phyloP scores from a whole-genome alignment of 2,113 vertebrate genomes.

The Syngnathus typhle region DNA sequence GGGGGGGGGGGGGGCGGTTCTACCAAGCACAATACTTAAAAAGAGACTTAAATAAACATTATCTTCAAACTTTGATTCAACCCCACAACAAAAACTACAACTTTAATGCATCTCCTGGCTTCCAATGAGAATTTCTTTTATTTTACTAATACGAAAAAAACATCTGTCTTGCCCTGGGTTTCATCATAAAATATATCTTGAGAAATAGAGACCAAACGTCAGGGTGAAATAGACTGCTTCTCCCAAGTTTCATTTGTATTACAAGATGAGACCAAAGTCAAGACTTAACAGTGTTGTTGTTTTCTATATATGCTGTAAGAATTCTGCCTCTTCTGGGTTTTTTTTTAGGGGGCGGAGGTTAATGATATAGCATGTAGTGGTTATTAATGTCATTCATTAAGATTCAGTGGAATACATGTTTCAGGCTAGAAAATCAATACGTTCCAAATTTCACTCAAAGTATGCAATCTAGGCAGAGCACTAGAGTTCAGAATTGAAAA shows the following conservation, averaged over 20 bases:
- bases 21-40: neutral
- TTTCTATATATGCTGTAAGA: neutral
- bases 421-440: neutral
- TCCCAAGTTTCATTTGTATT: slow-evolving; percentile 20
- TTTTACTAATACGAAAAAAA: slow-evolving; percentile 11
- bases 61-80: neutral
- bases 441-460: neutral
- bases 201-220: slow-evolving; percentile 17
- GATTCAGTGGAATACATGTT: neutral
- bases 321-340: neutral
- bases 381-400: neutral
- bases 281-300: neutral
- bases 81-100: neutral
- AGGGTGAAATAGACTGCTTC: slow-evolving; percentile 13
- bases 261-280: slow-evolving; percentile 11
- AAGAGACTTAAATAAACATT: neutral
- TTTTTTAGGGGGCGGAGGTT: neutral
- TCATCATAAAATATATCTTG: slow-evolving; percentile 28
- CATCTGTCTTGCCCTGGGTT: slow-evolving; percentile 19
- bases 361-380: neutral
- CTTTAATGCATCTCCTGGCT: neutral
- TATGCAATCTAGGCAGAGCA: neutral
- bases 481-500: neutral
- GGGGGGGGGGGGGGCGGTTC: too few species aligned
- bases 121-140: slow-evolving; percentile 4